Base-by-base conservation (phyloP, 2,113 vertebrate genomes). In the Trichechus manatus region DNA sequence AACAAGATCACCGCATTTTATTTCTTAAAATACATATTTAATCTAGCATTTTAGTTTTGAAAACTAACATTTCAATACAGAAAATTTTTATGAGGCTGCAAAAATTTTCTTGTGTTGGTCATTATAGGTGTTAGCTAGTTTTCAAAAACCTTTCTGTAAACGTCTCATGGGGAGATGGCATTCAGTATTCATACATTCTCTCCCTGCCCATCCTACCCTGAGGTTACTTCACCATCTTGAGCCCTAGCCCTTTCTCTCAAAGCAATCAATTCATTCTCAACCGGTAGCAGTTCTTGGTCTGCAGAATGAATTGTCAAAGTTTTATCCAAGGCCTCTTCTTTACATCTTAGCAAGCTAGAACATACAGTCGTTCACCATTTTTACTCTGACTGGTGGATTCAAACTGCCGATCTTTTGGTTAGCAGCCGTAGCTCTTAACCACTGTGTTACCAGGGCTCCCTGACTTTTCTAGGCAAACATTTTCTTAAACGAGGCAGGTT, bases 381-480 rank as follows among this genome's bases (percentile, higher is more conserved):
- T 92, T 85, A 23, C 53, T 17, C 10, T 56, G 15, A 56, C 53
- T 56, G 80, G 39, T 39, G 39, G 3, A 39, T 39, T 39, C 39
- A 39, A 39, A 39, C 39, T 39, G 39, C 39, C 3, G 39, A 39
- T 39, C 39, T 39, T 39, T 39, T 39, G 39, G 39, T 39, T 39
- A 39, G 39, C 39, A 39, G 39, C 39, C 39, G 3, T 39, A 39
- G 39, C 39, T 39, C 39, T 39, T 39, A 39, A 39, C 39, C 39
- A 39, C 39, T 39, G 39, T 39, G 39, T 3, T 39, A 39, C 39
- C 39, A 39, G 39, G 39, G 39, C 39, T 39, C 68, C 70, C 22
- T 90, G 29, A 1, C 15, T 93, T 95, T 95, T 89, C 47, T 53
- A 82, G 50, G 20, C 27, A 89, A 96, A 91, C 6, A 10, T 72